Percentiles rank a stretch among this genome's conserved stretches.
Conservation (phyloP, 2,888 invertebrate genomes). For the Anodontia alba region DNA sequence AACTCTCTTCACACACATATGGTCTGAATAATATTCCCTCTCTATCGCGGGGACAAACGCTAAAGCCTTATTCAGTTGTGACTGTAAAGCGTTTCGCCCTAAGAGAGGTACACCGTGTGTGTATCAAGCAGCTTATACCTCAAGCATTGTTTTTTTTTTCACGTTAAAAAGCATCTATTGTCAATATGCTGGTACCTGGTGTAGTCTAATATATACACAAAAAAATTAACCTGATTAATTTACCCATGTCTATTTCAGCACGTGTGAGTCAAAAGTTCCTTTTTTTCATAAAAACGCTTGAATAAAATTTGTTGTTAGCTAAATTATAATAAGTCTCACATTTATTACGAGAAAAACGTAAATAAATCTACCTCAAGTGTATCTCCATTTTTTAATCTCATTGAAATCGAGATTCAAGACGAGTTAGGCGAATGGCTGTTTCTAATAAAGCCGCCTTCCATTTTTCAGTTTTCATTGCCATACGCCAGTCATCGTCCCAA, state of each 20-base stretch:
- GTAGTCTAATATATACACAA: neutral
- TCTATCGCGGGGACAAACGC: slow-evolving; percentile 11
- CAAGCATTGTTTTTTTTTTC: slow-evolving; percentile 2
- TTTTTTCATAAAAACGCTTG: too few relatives aligned
- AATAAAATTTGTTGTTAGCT: too few relatives aligned
- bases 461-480: neutral
- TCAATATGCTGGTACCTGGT: neutral
- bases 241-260: too few relatives aligned
- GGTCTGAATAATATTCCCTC: slow-evolving; percentile 18
- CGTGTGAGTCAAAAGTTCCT: neutral
- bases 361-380: neutral
- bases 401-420: neutral
- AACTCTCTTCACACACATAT: neutral
- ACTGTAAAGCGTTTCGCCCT: slow-evolving; percentile 16
- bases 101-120: slow-evolving; percentile 9
- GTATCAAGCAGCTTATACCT: slow-evolving; percentile 10
- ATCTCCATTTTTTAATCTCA: neutral
- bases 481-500: neutral
- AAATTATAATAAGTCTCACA: too few relatives aligned
- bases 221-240: too few relatives aligned
- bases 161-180: neutral
- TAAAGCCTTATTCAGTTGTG: slow-evolving; percentile 11
- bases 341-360: neutral
- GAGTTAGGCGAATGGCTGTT: neutral
- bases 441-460: neutral